Percentiles rank a stretch among this genome's conserved stretches.
Evolutionary conservation across 2,797 vertebrate genomes (phyloP).

Genomic region (Thamnophis elegans): DNA sequence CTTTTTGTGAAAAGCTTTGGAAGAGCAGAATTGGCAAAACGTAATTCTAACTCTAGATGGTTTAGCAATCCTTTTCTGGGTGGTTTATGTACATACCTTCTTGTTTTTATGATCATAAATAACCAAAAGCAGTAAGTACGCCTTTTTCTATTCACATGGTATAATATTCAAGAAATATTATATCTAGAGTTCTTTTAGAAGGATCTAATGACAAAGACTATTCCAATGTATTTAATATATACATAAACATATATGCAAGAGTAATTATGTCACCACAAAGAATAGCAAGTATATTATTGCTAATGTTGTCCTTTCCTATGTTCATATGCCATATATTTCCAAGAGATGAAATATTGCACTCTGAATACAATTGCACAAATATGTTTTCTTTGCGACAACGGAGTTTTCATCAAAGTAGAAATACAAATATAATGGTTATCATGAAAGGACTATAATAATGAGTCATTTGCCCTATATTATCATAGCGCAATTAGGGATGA

Average conservation of each 20-base stretch:
- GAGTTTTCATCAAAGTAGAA: conserved; percentile 64
- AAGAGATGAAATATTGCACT: conserved; percentile 9
- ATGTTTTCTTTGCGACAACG: conserved; percentile 54
- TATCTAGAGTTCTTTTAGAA: conserved; percentile 20
- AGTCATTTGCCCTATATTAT: conserved; percentile 65
- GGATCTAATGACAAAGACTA: conserved; percentile 63
- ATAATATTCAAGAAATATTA: rapidly evolving
- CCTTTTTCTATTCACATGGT: neutral
- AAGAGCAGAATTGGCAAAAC: neutral
- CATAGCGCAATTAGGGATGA: conserved; percentile 58
- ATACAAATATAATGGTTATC: conserved; percentile 62
- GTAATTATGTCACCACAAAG: conserved; percentile 56
- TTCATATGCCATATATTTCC: conserved; percentile 53
- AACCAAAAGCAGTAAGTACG: neutral
- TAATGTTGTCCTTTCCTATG: conserved; percentile 58
- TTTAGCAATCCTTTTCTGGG: neutral
- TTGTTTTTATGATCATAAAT: neutral
- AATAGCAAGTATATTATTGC: conserved; percentile 59
- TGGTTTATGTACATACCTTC: neutral
- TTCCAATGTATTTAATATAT: conserved; percentile 62
- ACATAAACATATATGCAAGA: conserved; percentile 55
- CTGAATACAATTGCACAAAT: conserved; percentile 57
- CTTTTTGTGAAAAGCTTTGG: neutral
- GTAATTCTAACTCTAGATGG: neutral
- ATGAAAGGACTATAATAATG: conserved; percentile 58